Base-by-base conservation (phyloP, 2,888 invertebrate species). In the Tyria jacobaeae region DNA sequence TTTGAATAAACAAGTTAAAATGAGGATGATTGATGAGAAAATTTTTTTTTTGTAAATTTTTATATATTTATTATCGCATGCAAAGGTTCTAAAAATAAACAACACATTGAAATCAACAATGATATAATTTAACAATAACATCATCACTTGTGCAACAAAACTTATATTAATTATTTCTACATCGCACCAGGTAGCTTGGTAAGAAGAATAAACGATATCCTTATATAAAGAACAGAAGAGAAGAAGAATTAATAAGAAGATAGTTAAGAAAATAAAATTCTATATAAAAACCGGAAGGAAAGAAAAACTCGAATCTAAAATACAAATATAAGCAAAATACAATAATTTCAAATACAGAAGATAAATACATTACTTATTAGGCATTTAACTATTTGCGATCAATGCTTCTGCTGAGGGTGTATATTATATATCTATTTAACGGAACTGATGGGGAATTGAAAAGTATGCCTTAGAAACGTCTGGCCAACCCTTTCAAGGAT, bases 161-260 rank as follows among this genome's bases (percentile, higher is more conserved):
- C 73, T 76, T 78, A 78, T 21, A 34, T 68, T n/a, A 25, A 62
- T 57, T 78, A 65, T 68, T 79, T 74, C 78, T 87, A 86, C 82
- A 82, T 81, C 80, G 86, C 86, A 89, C 88, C 84, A 84, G 87
- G 88, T 85, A 87, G 85, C 81, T 75, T 64, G 50, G 63, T n/a
- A n/a, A n/a, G n/a, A n/a, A n/a, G n/a, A n/a, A n/a, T n/a, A n/a
- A n/a, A n/a, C n/a, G n/a, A n/a, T n/a, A n/a, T n/a, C n/a, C n/a
- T n/a, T n/a, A n/a, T n/a, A 52, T 57, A 39, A 60, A 57, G 24
- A 17, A 57, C 25, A 60, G 60, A 31, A 41, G 51, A 39, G 25
- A 10, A 17, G 4, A 17, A 31, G 24, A 14, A 9, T 47, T 56
- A 37, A 37, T 3, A 57, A 17, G 12, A 25, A 47, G 14, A n/a